Conservation (phyloP, 2,797 vertebrate species). For the Spondyliosoma cantharus region DNA sequence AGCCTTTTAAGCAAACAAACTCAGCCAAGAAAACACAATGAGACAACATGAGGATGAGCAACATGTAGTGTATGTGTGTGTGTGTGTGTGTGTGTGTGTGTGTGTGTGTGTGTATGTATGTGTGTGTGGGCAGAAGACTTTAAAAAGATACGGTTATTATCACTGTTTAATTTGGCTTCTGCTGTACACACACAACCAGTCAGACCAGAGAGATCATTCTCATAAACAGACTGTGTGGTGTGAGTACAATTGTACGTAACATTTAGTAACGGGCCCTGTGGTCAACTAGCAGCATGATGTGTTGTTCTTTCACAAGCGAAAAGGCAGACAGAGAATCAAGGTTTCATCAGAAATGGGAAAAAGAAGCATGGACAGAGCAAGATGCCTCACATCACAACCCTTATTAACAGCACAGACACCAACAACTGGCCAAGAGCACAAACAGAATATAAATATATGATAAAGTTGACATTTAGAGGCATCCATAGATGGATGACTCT, state of each 20-base stretch:
- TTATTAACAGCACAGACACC: slow-evolving; percentile 43
- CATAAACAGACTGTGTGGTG: neutral
- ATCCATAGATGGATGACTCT: slow-evolving; percentile 62
- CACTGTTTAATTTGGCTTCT: neutral
- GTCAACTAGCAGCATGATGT: neutral
- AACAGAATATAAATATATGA: slow-evolving; percentile 74
- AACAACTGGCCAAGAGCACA: slow-evolving; percentile 30
- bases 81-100: neutral
- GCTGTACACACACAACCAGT: neutral
- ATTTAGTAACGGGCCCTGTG: slow-evolving; percentile 2
- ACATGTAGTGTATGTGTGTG: slow-evolving; percentile 2
- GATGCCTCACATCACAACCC: neutral
- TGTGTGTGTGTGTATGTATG: slow-evolving; percentile 1
- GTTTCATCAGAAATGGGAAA: neutral
- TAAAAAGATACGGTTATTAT: slow-evolving; percentile 7
- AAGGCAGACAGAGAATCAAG: slow-evolving; percentile 3
- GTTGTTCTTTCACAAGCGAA: neutral
- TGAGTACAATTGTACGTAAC: neutral
- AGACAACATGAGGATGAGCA: slow-evolving; percentile 7
- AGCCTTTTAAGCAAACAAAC: neutral
- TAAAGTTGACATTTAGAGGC: slow-evolving; percentile 75
- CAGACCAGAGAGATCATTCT: neutral
- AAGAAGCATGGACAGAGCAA: neutral
- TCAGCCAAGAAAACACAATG: neutral
- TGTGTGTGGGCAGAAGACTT: neutral